These are phyloP conservation scores for Nylanderia fulva DNA, from an alignment of 1,140 invertebrate species.

Conservation along the genomic window DNA sequence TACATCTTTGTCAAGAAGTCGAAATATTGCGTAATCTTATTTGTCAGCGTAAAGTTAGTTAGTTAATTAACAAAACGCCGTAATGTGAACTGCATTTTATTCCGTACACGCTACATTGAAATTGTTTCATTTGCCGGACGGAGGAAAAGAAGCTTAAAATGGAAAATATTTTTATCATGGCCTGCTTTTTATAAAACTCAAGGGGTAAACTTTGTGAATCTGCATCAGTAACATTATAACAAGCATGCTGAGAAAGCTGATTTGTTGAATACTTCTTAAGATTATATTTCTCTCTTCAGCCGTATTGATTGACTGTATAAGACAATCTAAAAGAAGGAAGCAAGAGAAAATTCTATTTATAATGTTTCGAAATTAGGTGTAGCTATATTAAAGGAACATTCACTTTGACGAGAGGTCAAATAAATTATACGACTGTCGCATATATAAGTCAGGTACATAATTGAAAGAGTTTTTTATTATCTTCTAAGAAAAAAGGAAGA, in stretches of 20 bases:
- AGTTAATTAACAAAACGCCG: too few species aligned
- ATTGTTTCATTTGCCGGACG: background rate
- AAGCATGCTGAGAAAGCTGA: constrained; percentile 20
- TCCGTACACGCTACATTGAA: background rate
- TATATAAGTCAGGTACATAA: background rate
- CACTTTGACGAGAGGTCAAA: background rate
- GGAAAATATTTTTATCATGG: background rate
- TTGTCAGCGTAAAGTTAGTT: background rate
- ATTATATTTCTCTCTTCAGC: background rate
- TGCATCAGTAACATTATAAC: constrained; percentile 28
- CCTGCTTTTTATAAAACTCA: background rate
- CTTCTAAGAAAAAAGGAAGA: background rate
- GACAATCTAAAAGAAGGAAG: background rate
- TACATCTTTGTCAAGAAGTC: too few species aligned
- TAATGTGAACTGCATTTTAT: background rate
- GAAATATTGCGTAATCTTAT: too few species aligned
- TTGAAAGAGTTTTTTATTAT: constrained; percentile 1
- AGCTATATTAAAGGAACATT: background rate
- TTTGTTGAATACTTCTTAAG: constrained; percentile 17
- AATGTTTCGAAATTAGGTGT: background rate
- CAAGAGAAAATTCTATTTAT: background rate
- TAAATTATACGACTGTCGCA: background rate
- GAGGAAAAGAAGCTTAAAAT: background rate
- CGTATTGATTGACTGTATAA: background rate
- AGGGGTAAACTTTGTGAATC: background rate